phyloP scores from a whole-genome alignment of 2,797 vertebrate genomes.

The Myiotriccus ornatus region DNA sequence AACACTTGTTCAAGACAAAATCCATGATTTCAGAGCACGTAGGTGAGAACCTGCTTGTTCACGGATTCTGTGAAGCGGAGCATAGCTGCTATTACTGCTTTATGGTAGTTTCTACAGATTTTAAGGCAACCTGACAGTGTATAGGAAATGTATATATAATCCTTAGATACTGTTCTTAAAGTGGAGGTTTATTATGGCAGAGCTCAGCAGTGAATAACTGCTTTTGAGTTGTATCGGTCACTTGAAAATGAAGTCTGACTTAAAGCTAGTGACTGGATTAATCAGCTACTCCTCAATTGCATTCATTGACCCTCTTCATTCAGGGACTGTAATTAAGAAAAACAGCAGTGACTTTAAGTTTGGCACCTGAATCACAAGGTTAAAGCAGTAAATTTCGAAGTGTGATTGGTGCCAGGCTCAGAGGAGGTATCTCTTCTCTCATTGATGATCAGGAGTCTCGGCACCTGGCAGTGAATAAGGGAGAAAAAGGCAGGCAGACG shows the following conservation, averaged over 20 bases:
- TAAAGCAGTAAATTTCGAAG: constrained; percentile 37
- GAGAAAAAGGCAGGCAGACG: background rate
- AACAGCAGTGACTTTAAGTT: constrained; percentile 42
- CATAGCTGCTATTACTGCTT: background rate
- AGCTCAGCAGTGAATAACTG: background rate
- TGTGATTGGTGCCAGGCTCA: constrained; percentile 35
- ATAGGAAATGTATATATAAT: background rate
- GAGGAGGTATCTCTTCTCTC: background rate
- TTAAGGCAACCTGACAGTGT: background rate
- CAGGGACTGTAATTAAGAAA: constrained; percentile 50
- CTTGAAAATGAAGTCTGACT: constrained; percentile 44
- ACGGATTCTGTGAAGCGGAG: background rate
- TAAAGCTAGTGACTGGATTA: constrained; percentile 28
- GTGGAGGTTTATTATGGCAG: background rate
- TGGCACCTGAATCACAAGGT: constrained; percentile 48
- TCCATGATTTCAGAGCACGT: background rate
- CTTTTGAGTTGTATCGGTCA: constrained; percentile 7
- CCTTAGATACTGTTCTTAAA: background rate
- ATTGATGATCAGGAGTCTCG: background rate
- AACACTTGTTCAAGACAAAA: background rate
- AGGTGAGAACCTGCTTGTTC: background rate
- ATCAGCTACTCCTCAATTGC: constrained; percentile 36
- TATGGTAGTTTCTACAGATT: background rate
- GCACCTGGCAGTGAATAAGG: background rate
- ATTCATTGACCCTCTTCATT: constrained; percentile 48